These are phyloP conservation scores for Zhengitettix transpicula DNA, from an alignment of 2,888 invertebrate genomes.

Conservation along the genomic window DNA sequence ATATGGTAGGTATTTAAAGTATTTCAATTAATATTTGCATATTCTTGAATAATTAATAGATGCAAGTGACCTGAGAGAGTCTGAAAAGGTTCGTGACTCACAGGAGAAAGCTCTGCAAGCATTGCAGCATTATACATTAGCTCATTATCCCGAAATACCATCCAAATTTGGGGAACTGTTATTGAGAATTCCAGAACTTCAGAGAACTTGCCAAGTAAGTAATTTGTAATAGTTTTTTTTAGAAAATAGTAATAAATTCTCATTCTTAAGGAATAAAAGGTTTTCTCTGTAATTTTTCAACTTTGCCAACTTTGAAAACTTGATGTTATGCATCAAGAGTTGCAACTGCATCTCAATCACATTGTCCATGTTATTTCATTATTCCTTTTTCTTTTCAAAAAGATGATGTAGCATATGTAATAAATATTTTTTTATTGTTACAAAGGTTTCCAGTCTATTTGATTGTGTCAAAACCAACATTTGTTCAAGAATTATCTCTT, in stretches of 20 bases:
- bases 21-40: neutral
- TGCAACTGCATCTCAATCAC: too few species aligned
- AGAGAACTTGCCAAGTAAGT: slow-evolving; percentile 77
- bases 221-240: neutral
- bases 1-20: neutral
- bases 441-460: too few species aligned
- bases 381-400: too few species aligned
- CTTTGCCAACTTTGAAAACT: neutral
- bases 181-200: slow-evolving; percentile 83
- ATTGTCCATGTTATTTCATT: too few species aligned
- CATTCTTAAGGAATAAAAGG: too few species aligned
- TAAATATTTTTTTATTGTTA: too few species aligned
- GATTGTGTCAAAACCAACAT: too few species aligned
- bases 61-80: slow-evolving; percentile 79
- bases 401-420: too few species aligned
- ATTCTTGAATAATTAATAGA: slow-evolving; percentile 36
- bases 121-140: slow-evolving; percentile 76
- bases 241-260: neutral
- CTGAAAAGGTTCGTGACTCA: slow-evolving; percentile 84
- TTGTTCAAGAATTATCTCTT: too few species aligned
- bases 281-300: neutral
- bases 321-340: neutral
- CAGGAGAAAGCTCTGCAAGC: slow-evolving; percentile 90
- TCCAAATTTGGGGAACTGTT: slow-evolving; percentile 90
- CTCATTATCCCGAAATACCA: slow-evolving; percentile 82